phyloP scores from a whole-genome alignment of 2,888 invertebrate genomes.

The Dichetophora obliterata region DNA sequence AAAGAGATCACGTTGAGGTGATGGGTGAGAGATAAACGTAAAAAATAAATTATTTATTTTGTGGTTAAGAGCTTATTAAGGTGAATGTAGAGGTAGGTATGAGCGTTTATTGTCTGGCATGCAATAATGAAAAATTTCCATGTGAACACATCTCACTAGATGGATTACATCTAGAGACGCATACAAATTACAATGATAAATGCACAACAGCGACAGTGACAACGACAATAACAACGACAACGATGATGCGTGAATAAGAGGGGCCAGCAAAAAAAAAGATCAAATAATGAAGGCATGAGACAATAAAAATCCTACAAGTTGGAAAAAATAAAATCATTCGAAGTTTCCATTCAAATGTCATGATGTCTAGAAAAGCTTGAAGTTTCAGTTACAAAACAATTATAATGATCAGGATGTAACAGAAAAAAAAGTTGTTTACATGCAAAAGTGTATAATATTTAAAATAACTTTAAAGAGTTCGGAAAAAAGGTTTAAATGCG shows the following conservation, averaged over 20 bases:
- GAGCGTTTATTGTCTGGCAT: conserved; percentile 2
- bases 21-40: not conserved
- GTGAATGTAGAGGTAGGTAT: not conserved
- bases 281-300: not conserved
- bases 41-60: conserved; percentile 36
- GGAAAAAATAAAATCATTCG: not conserved
- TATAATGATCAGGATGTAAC: too few relatives aligned
- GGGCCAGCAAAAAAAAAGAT: not conserved
- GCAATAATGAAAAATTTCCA: conserved; percentile 32
- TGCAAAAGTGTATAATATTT: too few relatives aligned
- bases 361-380: conserved; percentile 26
- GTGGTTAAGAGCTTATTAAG: conserved; percentile 39
- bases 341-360: conserved; percentile 14
- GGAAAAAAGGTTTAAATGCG: too few relatives aligned
- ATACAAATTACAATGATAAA: conserved; percentile 30
- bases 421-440: not conserved
- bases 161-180: conserved; percentile 24
- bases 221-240: not conserved
- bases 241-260: not conserved
- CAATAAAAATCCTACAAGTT: not conserved
- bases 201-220: not conserved
- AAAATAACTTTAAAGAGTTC: too few relatives aligned
- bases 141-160: conserved; percentile 11
- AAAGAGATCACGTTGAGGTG: conserved; percentile 4
- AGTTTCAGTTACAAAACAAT: conserved; percentile 20